Conservation (phyloP, 1,140 invertebrate species). For the Ostrea denselamellosa region DNA sequence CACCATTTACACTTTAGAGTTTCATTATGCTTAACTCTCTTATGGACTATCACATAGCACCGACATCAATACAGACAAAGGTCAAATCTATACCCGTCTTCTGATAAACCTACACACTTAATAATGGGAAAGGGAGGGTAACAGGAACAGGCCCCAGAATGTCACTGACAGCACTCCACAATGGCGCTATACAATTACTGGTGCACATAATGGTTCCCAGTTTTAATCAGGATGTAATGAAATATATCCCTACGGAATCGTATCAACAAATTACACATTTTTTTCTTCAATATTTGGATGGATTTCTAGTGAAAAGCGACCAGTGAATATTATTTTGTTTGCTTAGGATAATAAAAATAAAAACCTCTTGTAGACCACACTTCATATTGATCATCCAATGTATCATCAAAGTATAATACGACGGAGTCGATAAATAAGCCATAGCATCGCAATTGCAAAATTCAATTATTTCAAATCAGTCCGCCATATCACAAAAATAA, state of each 20-base stretch:
- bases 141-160: neutral
- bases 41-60: too few species aligned
- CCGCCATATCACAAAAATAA: neutral
- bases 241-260: neutral
- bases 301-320: too few species aligned
- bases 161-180: neutral
- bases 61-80: too few species aligned
- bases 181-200: neutral
- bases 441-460: neutral
- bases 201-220: neutral
- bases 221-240: neutral
- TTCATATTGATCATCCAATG: too few species aligned
- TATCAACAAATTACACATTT: slow-evolving; percentile 6
- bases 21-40: too few species aligned
- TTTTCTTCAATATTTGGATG: neutral
- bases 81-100: neutral
- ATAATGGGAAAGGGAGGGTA: neutral
- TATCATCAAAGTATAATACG: too few species aligned
- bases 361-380: too few species aligned
- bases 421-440: too few species aligned
- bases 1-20: neutral
- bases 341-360: too few species aligned
- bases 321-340: too few species aligned
- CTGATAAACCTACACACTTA: neutral
- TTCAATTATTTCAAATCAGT: slow-evolving; percentile 2